Base-by-base conservation (phyloP, 2,888 invertebrate species). In the Drosophila neonasuta region DNA sequence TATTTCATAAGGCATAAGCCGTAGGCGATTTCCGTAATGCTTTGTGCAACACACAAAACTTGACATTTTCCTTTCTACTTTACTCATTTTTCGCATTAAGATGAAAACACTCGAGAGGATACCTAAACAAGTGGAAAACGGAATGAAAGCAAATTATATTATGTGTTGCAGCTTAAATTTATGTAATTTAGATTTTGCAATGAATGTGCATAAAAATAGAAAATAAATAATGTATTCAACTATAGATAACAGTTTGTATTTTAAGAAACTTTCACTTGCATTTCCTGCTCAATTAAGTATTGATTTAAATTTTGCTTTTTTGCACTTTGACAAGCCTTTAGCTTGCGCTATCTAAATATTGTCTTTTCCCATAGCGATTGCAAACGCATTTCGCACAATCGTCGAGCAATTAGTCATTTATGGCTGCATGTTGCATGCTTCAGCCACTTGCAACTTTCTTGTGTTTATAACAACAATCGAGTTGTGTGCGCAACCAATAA, bases 401-500 rank as follows among this genome's bases (percentile, higher is more conserved):
- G 41, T 30, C 10, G 34, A 10, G 61, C 71, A 65, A 68, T 74
- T 71, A 75, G 75, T 74, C 75, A 74, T 71, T 71, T 74, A 74
- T 71, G 66, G 70, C 55, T 24, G 24, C 57, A 32, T 30, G 45
- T 30, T 20, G 42, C 46, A 51, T 36, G 50, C 57, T 50, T 49
- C 62, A 63, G 75, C 62, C 71, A 63, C 65, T 72, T 61, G 55
- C 52, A 68, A 77, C 74, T 68, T 54, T 68, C 57, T 39, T 41
- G 49, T 24, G 13, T 17, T 39, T 46, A 29, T 41, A 42, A 44
- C 52, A 58, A 68, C 67, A 71, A 75, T 67, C 69, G 59, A 51
- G 52, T 49, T 75, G 71, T 73, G 34, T 60, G 68, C 50, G 45
- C 60, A 62, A 71, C 48, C 77, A 82, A 76, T 74, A 77, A 79